Evolutionary conservation across 2,113 vertebrate species (phyloP).

Genomic region (Dasyurus viverrinus): DNA sequence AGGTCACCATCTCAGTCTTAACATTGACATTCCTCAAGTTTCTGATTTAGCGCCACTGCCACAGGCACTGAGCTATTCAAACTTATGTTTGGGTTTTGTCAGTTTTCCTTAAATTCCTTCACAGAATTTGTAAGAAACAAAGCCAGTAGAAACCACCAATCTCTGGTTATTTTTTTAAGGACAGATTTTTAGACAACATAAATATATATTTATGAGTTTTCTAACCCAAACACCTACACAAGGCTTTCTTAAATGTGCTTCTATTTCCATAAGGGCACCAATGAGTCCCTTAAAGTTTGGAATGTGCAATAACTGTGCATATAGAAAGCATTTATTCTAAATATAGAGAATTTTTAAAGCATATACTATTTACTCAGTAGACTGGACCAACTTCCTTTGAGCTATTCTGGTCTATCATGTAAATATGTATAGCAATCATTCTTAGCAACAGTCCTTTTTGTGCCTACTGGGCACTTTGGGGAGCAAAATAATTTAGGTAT

Average conservation of each 20-base stretch:
- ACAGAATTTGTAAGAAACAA: constrained; percentile 29
- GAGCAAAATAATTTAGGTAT: constrained; percentile 35
- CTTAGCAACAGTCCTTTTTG: constrained; percentile 66
- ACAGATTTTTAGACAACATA: not conserved
- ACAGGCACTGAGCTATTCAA: constrained; percentile 4
- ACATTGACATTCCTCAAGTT: constrained; percentile 51
- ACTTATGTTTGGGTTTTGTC: constrained; percentile 41
- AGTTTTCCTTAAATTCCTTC: constrained; percentile 25
- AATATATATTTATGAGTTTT: not conserved
- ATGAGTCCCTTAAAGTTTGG: constrained; percentile 43
- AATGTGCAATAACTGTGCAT: constrained; percentile 29
- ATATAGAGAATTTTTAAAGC: constrained; percentile 60
- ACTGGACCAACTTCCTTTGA: constrained; percentile 68
- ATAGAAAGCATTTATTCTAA: constrained; percentile 70
- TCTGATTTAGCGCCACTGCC: not conserved
- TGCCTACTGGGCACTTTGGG: constrained; percentile 67
- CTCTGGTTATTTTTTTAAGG: constrained; percentile 16
- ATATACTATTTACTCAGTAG: constrained; percentile 65
- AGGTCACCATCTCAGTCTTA: constrained; percentile 46
- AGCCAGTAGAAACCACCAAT: not conserved
- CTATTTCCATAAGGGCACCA: constrained; percentile 25
- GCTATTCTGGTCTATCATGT: constrained; percentile 71
- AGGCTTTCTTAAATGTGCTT: constrained; percentile 38
- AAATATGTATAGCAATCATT: constrained; percentile 66
- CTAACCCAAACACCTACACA: not conserved